A percentile compares a stretch with the other conserved stretches of the same genome.
These are phyloP conservation scores for Esox niger DNA, from an alignment of 2,113 vertebrate genomes.

Conservation along the genomic window DNA sequence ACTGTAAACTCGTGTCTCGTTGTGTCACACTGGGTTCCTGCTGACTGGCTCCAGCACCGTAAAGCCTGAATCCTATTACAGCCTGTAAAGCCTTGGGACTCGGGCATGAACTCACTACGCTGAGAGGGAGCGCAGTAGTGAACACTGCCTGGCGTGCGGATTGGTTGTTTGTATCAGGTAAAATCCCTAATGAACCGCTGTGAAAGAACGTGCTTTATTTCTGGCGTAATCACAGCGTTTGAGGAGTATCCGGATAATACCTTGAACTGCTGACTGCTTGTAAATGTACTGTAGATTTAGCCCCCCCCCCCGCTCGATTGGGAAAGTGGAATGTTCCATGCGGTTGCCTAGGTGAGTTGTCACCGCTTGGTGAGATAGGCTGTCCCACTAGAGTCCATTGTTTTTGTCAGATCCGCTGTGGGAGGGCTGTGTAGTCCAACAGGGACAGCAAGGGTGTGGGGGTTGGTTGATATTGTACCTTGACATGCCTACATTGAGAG, in stretches of 20 bases:
- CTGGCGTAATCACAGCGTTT: not conserved
- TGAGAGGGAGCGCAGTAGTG: constrained; percentile 22
- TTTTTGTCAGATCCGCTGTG: constrained; percentile 54
- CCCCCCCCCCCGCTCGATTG: constrained; percentile 25
- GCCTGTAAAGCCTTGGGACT: constrained; percentile 49
- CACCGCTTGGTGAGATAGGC: constrained; percentile 55
- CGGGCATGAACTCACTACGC: constrained; percentile 36
- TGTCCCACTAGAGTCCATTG: constrained; percentile 59
- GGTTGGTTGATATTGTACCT: not conserved
- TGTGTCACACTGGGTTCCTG: too few relatives aligned
- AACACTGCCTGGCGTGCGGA: not conserved
- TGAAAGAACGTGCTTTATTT: not conserved
- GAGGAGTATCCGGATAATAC: not conserved
- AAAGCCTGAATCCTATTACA: constrained; percentile 69
- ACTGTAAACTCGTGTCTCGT: too few relatives aligned
- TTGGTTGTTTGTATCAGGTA: not conserved
- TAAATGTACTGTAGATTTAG: not conserved
- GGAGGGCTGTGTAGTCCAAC: not conserved
- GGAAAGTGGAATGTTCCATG: constrained; percentile 58
- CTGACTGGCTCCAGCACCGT: constrained; percentile 30
- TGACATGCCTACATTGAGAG: constrained; percentile 39
- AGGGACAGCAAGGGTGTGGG: not conserved
- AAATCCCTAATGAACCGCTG: not conserved
- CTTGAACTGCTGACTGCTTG: not conserved
- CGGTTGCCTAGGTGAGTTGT: constrained; percentile 69